These are phyloP conservation scores for Itoplectis maculator DNA, from an alignment of 2,888 invertebrate genomes.

Conservation along the genomic window DNA sequence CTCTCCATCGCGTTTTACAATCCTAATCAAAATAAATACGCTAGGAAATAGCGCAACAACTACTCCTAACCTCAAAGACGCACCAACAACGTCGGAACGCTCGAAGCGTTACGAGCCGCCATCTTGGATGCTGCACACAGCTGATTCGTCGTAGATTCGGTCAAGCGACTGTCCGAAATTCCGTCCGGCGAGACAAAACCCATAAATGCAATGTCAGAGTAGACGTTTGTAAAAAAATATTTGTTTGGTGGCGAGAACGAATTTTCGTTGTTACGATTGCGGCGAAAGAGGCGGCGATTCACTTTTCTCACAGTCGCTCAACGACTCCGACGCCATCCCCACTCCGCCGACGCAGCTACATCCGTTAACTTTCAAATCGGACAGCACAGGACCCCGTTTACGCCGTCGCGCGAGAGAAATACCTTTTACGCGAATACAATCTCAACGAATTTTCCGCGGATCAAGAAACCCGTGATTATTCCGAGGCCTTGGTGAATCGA, in stretches of 20 bases:
- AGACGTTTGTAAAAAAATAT: not conserved
- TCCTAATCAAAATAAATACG: not conserved
- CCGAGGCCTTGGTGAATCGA: conserved; percentile 32
- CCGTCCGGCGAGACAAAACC: not conserved
- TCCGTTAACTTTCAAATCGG: conserved; percentile 80
- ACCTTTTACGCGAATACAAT: conserved; percentile 36
- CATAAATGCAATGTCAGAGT: not conserved
- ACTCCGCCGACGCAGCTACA: conserved; percentile 70
- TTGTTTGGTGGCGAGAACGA: not conserved
- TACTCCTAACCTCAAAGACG: conserved; percentile 67
- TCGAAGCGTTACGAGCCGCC: conserved; percentile 48
- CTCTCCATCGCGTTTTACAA: conserved; percentile 70
- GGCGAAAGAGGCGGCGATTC: not conserved
- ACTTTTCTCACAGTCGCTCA: conserved; percentile 40
- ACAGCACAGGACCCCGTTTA: conserved; percentile 66
- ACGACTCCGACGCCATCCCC: conserved; percentile 67
- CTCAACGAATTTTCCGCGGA: conserved; percentile 14
- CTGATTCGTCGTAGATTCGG: conserved; percentile 41
- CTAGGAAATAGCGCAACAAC: conserved; percentile 22
- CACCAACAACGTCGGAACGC: not conserved
- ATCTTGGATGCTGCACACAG: conserved; percentile 62
- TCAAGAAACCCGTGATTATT: conserved; percentile 29
- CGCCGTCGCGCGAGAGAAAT: conserved; percentile 61
- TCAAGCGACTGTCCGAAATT: conserved; percentile 29
- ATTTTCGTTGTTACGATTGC: not conserved